Evolutionary conservation across 2,113 vertebrate genomes (phyloP).

Genomic region (Lontra canadensis): DNA sequence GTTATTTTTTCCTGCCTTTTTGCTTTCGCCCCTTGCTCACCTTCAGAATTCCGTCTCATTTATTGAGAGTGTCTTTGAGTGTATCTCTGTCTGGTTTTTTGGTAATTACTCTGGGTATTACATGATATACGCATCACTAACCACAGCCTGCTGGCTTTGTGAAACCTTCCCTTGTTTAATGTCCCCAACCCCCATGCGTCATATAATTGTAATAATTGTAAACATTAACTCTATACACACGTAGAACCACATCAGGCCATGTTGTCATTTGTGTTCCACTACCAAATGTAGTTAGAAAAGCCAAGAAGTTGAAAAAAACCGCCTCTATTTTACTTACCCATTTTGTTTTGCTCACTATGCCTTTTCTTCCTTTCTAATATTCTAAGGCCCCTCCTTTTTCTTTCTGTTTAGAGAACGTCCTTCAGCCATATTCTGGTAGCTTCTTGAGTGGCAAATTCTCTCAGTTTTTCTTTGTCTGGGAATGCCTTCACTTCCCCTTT

Average conservation of each 20-base stretch:
- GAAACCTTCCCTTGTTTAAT: not conserved
- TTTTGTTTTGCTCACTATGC: too few species aligned
- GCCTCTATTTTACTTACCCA: too few species aligned
- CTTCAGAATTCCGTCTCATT: not conserved
- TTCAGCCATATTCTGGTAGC: not conserved
- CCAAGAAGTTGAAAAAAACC: not conserved
- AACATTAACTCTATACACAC: not conserved
- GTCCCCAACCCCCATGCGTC: rapidly evolving
- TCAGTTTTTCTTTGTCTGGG: not conserved
- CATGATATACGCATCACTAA: rapidly evolving
- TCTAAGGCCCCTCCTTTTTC: not conserved
- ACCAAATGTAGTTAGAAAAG: not conserved
- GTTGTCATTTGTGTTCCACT: not conserved
- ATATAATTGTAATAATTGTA: too few species aligned
- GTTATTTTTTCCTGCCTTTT: not conserved
- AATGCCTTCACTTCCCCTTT: rapidly evolving
- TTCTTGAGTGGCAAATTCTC: too few species aligned
- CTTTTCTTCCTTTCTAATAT: not conserved
- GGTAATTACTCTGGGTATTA: too few species aligned
- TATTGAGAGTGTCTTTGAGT: not conserved
- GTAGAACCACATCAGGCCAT: rapidly evolving
- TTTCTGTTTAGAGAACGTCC: not conserved
- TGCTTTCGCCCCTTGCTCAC: not conserved
- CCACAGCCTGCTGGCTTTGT: not conserved
- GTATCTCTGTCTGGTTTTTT: not conserved